phyloP scores from a whole-genome alignment of 2,113 vertebrate species.

The Misgurnus anguillicaudatus region DNA sequence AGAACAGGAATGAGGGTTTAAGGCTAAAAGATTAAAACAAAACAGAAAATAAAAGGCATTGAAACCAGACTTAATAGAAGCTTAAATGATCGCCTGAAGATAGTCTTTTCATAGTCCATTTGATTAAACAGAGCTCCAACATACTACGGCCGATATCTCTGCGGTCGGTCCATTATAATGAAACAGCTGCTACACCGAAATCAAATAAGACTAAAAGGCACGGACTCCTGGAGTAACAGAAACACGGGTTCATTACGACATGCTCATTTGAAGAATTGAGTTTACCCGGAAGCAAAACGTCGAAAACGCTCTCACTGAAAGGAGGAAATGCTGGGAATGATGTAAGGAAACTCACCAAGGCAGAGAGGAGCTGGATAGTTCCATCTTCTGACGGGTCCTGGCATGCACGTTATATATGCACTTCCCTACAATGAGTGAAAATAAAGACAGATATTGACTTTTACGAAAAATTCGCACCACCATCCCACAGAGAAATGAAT shows the following conservation, averaged over 20 bases:
- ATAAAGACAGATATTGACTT: conserved; percentile 42
- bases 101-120: conserved; percentile 18
- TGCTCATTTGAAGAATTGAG: neutral
- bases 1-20: neutral
- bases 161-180: neutral
- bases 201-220: conserved; percentile 28
- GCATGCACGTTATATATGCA: conserved; percentile 97
- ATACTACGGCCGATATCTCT: neutral
- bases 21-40: conserved; percentile 30
- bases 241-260: neutral
- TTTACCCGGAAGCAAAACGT: conserved; percentile 20
- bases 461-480: conserved; percentile 10
- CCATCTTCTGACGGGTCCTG: conserved; percentile 97
- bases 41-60: neutral
- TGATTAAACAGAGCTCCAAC: conserved; percentile 1
- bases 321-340: neutral
- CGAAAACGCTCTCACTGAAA: conserved; percentile 46
- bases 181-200: neutral
- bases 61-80: conserved; percentile 4
- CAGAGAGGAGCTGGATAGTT: conserved; percentile 96
- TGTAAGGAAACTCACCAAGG: conserved; percentile 78
- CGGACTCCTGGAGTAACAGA: neutral
- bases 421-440: conserved; percentile 80
- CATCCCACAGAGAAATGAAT: conserved; percentile 9
- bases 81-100: conserved; percentile 2